Base-by-base conservation (phyloP, 2,888 invertebrate genomes). In the Hoplodrina blanda region DNA sequence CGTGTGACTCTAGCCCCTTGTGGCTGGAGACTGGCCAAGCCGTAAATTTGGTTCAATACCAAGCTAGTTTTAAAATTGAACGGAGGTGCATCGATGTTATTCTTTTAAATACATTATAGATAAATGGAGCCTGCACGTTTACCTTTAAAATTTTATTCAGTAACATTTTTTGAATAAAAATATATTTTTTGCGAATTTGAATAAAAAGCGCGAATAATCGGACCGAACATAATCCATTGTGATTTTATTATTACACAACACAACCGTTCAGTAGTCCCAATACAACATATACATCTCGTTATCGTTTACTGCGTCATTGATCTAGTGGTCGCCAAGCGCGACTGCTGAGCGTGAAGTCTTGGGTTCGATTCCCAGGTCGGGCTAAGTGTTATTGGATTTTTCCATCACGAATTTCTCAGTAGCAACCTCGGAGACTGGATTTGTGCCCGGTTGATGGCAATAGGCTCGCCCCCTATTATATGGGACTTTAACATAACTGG, bases 11-110 rank as follows among this genome's bases (percentile, higher is more conserved):
- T 70, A 80, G 73, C 69, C 70, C 53, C 78, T 84, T 79, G 68
- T 46, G 56, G 63, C 83, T 89, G 90, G 90, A 88, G 80, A 41
- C 72, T 41, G 33, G 90, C 90, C 90, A 90, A 90, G 80, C 81
- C 73, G 74, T 89, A 88, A 86, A 81, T 87, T 85, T 83, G 70
- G 72, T 79, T 77, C 85, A 84, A 86, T 87, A 87, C 78, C 77
- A 78, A 82, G 78, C 77, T 77, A 78, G 82, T 86, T 90, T 89
- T 83, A 82, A 88, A 87, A 87, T 87, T 83, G 76, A 83, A 83
- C 85, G 64, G 55, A 73, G 70, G 60, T 73, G 73, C 72, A 81
- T 73, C 69, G 63, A 46, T 60, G 46, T 54, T 66, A 68, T 66
- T 60, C 61, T 64, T 62, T 49, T 59, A 72, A 72, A 69, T 62